Evolutionary conservation across 2,888 invertebrate genomes (phyloP), one percentile per base, ranked within the genome.

Genomic region (Trachelus tabidus): DNA sequence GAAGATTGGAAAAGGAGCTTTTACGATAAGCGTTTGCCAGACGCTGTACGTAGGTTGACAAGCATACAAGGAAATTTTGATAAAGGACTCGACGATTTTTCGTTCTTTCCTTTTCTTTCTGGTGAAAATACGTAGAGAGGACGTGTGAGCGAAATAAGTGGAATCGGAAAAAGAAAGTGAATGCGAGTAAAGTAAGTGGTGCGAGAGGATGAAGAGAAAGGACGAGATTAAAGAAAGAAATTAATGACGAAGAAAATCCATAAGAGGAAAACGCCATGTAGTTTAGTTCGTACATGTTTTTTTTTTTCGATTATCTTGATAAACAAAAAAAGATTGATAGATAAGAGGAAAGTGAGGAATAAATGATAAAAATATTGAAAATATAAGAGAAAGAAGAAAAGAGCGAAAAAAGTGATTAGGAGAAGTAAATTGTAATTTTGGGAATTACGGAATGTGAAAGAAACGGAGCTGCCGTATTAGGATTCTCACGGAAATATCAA

Each of bases 331-430:
- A 40, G 3, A 15, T 6, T 40, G 40, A 15, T 15, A 15, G 1
- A 40, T 40, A 40, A 40, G 40, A 40, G 15, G 15, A 40, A 40
- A 40, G 40, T 40, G 35, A 31, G 56, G 84, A 88, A 88, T 87
- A 86, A 85, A 86, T 87, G 86, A 77, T 76, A 37, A 82, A 79
- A 79, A 79, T 73, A 79, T 78, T 79, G 78, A 80, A 79, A 78
- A 68, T 78, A 79, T 6, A 73, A 74, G 30, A 73, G 37, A 73
- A 34, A 34, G 15, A 77, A 34, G 69, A 33, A 68, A 69, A 68
- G 31, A 11, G 37, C 34, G 73, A 3, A n/a, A 73, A 12, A 12
- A 12, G n/a, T 35, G n/a, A 34, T 73, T 6, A 15, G 34, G 6
- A 40, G 40, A 40, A 15, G 23, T 34, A 35, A 30, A n/a, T n/a